Evolutionary conservation across 2,888 invertebrate species (phyloP).

Genomic region (Conops quadrifasciatus): DNA sequence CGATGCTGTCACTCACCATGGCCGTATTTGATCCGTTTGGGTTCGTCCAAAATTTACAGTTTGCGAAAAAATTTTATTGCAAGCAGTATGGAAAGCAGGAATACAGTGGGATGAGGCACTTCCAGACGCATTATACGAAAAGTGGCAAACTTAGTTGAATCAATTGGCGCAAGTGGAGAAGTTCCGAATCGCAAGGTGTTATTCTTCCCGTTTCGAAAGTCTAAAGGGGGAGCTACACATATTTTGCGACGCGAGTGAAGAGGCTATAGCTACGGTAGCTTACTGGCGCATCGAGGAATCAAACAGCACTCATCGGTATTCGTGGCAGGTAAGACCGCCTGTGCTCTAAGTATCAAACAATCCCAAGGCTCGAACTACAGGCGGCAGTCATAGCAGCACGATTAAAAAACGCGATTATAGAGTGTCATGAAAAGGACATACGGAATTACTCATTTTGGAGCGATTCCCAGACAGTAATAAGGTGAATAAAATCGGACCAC

Average conservation of each 20-base stretch:
- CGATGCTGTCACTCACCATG: conserved; percentile 34
- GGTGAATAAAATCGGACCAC: conserved; percentile 25
- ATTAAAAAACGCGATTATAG: neutral
- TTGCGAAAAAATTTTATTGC: conserved; percentile 37
- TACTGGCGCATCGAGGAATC: neutral
- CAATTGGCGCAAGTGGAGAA: conserved; percentile 5
- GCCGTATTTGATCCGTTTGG: conserved; percentile 33
- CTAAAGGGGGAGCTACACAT: conserved; percentile 3
- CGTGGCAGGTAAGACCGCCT: conserved; percentile 8
- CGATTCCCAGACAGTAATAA: conserved; percentile 20
- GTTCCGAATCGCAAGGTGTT: neutral
- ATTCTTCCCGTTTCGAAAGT: conserved; percentile 6
- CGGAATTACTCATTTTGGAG: conserved; percentile 21
- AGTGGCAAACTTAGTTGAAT: conserved; percentile 25
- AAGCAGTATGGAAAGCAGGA: conserved; percentile 35
- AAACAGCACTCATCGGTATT: neutral
- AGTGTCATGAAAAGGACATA: neutral
- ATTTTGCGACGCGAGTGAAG: conserved; percentile 19
- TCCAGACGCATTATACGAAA: conserved; percentile 30
- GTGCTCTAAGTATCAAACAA: conserved; percentile 17
- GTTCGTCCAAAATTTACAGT: conserved; percentile 35
- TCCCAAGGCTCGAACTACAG: conserved; percentile 23
- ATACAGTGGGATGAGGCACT: conserved; percentile 39
- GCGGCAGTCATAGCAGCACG: conserved; percentile 21
- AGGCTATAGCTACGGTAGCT: conserved; percentile 12